These are phyloP conservation scores for Philereme transversata DNA, from an alignment of 2,888 invertebrate species.

Conservation along the genomic window DNA sequence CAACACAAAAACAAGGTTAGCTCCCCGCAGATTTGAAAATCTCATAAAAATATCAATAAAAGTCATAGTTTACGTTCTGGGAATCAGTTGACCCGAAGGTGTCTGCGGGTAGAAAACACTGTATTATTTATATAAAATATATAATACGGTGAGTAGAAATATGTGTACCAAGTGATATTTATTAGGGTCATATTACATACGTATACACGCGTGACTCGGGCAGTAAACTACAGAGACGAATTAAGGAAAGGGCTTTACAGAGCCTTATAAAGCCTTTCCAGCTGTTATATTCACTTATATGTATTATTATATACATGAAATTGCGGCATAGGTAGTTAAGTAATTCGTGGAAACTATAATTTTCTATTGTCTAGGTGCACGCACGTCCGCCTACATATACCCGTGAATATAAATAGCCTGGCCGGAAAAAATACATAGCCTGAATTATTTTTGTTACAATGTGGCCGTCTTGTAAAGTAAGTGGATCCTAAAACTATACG, in stretches of 20 bases:
- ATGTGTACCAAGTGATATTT: conserved; percentile 69
- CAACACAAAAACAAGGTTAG: not conserved
- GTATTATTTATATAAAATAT: conserved; percentile 41
- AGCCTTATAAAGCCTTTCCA: too few species aligned
- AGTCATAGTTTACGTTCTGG: conserved; percentile 28
- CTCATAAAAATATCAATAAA: conserved; percentile 25
- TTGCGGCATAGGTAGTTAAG: too few species aligned
- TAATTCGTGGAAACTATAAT: too few species aligned
- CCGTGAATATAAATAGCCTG: too few species aligned
- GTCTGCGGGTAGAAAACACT: conserved; percentile 35
- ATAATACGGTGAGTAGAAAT: conserved; percentile 55
- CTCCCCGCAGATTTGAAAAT: conserved; percentile 6
- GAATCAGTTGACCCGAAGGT: conserved; percentile 36
- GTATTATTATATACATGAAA: too few species aligned
- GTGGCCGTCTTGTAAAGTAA: too few species aligned
- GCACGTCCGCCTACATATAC: too few species aligned
- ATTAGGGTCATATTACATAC: conserved; percentile 70
- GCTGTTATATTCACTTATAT: too few species aligned
- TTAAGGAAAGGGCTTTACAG: conserved; percentile 7
- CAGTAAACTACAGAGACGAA: conserved; percentile 42
- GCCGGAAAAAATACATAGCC: too few species aligned
- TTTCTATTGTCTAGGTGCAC: too few species aligned
- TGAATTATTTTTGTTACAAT: too few species aligned
- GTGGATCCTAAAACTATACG: too few species aligned
- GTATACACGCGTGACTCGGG: conserved; percentile 61